A percentile compares a stretch with the other conserved stretches of the same genome.
Evolutionary conservation across 2,888 invertebrate species (phyloP).

Genomic region (Arrhopalites spinosus): DNA sequence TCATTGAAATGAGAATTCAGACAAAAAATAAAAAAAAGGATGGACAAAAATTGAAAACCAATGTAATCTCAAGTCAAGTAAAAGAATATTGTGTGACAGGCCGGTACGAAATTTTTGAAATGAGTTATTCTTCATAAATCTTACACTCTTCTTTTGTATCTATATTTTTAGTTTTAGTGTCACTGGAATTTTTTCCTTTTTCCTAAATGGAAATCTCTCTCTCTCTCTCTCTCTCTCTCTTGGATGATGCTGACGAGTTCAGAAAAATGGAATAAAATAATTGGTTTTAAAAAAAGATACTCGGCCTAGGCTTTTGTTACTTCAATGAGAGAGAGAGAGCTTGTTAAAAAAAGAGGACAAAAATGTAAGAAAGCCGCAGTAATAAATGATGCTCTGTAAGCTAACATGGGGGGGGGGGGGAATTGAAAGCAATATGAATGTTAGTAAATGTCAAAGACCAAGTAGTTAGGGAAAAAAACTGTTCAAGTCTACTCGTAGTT

Average conservation of each 20-base stretch:
- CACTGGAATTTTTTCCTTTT: neutral
- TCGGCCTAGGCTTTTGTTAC: neutral
- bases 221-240: conserved; percentile 8
- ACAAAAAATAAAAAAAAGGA: neutral
- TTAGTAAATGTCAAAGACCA: too few species aligned
- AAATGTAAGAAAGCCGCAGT: neutral
- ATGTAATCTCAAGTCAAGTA: neutral
- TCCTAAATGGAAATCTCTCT: neutral
- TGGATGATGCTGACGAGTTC: neutral
- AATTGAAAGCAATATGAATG: too few species aligned
- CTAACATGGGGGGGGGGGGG: too few species aligned
- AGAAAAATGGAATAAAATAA: neutral
- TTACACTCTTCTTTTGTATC: neutral
- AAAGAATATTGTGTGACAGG: conserved; percentile 7
- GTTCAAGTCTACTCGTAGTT: too few species aligned
- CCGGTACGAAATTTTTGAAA: conserved; percentile 6
- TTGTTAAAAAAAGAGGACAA: too few species aligned
- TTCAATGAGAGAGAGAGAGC: too few species aligned
- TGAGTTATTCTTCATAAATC: conserved; percentile 7
- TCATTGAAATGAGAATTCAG: neutral
- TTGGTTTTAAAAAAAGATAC: neutral
- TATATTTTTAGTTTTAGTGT: neutral
- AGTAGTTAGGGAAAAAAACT: too few species aligned
- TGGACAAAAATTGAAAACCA: neutral
- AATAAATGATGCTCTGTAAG: too few species aligned